Conservation (phyloP, 2,113 vertebrate species). For the Aythya baeri region DNA sequence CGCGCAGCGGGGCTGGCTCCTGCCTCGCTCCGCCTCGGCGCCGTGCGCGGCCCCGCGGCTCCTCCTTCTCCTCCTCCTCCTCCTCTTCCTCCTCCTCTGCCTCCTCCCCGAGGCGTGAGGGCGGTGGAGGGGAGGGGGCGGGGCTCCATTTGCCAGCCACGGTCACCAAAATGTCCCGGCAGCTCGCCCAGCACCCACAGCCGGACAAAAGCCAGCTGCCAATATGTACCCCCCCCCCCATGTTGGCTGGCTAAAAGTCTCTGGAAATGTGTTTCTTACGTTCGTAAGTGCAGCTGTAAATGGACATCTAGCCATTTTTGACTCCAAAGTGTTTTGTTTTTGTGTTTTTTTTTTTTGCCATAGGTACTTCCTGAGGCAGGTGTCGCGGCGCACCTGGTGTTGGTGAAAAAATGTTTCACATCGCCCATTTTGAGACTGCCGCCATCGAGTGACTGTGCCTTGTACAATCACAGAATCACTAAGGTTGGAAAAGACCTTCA, state of each 20-base stretch:
- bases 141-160: too few relatives aligned
- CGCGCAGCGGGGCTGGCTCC: too few relatives aligned
- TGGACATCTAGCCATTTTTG: neutral
- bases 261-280: neutral
- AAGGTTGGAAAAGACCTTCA: too few relatives aligned
- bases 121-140: too few relatives aligned
- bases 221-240: too few relatives aligned
- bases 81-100: too few relatives aligned
- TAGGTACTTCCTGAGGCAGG: neutral
- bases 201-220: neutral
- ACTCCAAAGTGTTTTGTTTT: neutral
- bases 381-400: neutral
- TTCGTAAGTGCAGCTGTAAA: rapidly evolving
- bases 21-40: too few relatives aligned
- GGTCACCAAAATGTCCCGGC: neutral
- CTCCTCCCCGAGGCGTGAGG: too few relatives aligned
- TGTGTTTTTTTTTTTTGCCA: neutral
- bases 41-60: too few relatives aligned
- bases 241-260: neutral
- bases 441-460: neutral
- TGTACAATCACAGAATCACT: neutral
- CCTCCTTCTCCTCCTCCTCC: too few relatives aligned
- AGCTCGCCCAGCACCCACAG: neutral
- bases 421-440: neutral
- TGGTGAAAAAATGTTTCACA: neutral